phyloP scores from a whole-genome alignment of 2,113 vertebrate genomes.

The Dicerorhinus sumatrensis region DNA sequence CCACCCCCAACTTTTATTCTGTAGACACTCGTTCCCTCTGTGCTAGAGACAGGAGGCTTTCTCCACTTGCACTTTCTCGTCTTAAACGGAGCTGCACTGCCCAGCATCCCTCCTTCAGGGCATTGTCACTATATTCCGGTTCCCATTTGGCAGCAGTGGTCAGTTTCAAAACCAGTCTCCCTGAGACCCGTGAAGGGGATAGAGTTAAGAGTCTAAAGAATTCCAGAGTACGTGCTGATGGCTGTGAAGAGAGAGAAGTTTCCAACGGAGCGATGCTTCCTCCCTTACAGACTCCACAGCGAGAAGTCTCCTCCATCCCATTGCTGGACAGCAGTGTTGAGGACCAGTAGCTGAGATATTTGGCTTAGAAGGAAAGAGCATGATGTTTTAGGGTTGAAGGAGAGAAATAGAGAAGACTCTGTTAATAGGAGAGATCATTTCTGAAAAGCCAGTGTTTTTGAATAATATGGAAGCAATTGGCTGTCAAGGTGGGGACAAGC shows the following conservation, averaged over 20 bases:
- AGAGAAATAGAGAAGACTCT: background rate
- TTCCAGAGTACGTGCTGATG: too few relatives aligned
- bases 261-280: too few relatives aligned
- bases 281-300: background rate
- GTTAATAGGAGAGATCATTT: background rate
- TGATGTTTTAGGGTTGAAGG: background rate
- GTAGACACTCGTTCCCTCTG: background rate
- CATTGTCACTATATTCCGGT: background rate
- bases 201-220: background rate
- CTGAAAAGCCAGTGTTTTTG: background rate
- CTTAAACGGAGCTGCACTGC: background rate
- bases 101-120: background rate
- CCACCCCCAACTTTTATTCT: background rate
- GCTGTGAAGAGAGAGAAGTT: background rate
- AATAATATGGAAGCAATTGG: background rate
- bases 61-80: background rate
- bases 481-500: background rate
- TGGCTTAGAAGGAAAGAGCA: background rate
- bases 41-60: background rate
- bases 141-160: background rate
- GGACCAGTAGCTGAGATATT: background rate
- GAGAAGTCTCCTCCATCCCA: background rate
- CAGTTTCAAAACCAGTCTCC: background rate
- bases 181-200: background rate
- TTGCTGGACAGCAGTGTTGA: background rate